These are phyloP conservation scores for Dryobota labecula DNA, from an alignment of 2,888 invertebrate genomes.

Conservation along the genomic window DNA sequence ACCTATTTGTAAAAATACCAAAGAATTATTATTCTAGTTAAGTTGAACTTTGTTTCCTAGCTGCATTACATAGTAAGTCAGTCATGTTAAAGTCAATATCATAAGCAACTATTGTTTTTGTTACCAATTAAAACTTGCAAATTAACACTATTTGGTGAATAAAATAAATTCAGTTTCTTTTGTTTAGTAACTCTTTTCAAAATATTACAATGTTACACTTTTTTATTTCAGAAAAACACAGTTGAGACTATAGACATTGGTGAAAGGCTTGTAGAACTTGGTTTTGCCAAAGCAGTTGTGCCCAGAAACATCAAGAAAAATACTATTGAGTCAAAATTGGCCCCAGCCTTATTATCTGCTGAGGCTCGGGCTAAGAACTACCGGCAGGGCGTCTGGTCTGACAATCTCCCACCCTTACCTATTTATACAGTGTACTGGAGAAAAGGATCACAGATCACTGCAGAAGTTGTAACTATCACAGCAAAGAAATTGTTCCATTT, in stretches of 20 bases:
- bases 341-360: slow-evolving; percentile 81
- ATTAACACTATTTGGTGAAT: background rate
- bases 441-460: slow-evolving; percentile 76
- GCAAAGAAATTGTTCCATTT: slow-evolving; percentile 76
- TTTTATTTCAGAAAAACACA: slow-evolving; percentile 80
- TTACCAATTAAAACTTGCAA: background rate
- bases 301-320: slow-evolving; percentile 80
- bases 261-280: slow-evolving; percentile 86
- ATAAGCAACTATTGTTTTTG: background rate
- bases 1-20: background rate
- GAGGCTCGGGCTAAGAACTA: slow-evolving; percentile 82
- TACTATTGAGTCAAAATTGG: slow-evolving; percentile 82
- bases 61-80: background rate
- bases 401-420: slow-evolving; percentile 84
- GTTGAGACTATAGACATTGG: slow-evolving; percentile 85
- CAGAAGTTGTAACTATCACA: slow-evolving; percentile 70
- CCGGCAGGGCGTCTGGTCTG: slow-evolving; percentile 87
- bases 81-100: background rate
- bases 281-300: slow-evolving; percentile 84
- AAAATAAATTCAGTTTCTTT: background rate
- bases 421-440: slow-evolving; percentile 82
- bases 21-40: background rate
- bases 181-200: background rate
- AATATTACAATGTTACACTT: slow-evolving; percentile 22
- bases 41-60: no score